A percentile compares a stretch with the other conserved stretches of the same genome.
These are phyloP conservation scores for Sphinx pinastri DNA, from an alignment of 2,888 invertebrate genomes.

Conservation along the genomic window DNA sequence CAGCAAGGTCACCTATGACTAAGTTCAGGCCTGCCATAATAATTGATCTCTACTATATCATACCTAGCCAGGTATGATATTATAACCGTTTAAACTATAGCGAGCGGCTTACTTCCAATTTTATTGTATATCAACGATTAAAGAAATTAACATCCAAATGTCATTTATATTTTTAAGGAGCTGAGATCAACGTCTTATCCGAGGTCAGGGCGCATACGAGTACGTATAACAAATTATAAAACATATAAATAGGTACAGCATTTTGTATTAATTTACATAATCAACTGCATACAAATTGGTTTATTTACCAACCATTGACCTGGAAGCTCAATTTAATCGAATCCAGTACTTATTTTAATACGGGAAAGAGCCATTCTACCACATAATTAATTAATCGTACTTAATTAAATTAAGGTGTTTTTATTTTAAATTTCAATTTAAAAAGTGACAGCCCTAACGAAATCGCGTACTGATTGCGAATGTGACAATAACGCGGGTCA, in stretches of 20 bases:
- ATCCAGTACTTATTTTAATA: neutral
- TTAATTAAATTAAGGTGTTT: neutral
- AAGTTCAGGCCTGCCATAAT: no score
- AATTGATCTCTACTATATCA: no score
- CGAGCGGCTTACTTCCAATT: no score
- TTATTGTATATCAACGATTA: no score
- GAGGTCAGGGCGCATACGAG: neutral
- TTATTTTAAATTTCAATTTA: neutral
- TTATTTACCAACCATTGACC: neutral
- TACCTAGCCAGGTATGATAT: no score
- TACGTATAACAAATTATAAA: neutral
- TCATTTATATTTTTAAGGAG: no score
- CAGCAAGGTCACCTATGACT: no score
- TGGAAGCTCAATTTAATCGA: neutral
- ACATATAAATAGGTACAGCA: neutral
- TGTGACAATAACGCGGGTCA: slow-evolving; percentile 26
- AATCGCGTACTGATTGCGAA: slow-evolving; percentile 20
- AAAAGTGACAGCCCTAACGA: slow-evolving; percentile 2
- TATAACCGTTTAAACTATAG: no score
- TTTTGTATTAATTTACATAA: neutral
- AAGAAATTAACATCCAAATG: no score
- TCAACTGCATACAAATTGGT: neutral
- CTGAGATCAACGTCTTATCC: neutral
- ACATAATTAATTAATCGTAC: neutral
- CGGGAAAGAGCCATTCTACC: neutral